A percentile compares a stretch with the other conserved stretches of the same genome.
Conservation (phyloP, 2,113 vertebrate genomes). For the Rostratula benghalensis region DNA sequence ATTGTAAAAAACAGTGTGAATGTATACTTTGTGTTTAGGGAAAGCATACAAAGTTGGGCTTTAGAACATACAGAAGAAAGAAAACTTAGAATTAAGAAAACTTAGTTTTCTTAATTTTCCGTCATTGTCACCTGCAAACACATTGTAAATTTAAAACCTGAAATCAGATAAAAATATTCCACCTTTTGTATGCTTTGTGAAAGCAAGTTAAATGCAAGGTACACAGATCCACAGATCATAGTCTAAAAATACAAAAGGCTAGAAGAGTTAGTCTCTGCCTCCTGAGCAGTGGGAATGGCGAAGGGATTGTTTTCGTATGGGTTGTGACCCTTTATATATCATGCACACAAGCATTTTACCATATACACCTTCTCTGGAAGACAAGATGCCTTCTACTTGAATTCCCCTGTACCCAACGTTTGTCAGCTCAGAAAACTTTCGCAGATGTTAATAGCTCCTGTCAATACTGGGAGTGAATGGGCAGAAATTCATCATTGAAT, state of each 20-base stretch:
- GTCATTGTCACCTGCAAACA: neutral
- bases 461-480: constrained; percentile 75
- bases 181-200: neutral
- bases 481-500: constrained; percentile 76
- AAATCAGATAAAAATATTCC: neutral
- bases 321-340: neutral
- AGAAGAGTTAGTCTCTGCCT: neutral
- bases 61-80: neutral
- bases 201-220: neutral
- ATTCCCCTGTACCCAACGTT: constrained; percentile 51
- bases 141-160: neutral
- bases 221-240: neutral
- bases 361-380: constrained; percentile 5
- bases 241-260: neutral
- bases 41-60: neutral
- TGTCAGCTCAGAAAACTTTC: constrained; percentile 74
- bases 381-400: constrained; percentile 61
- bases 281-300: neutral
- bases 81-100: too few relatives aligned
- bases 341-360: neutral
- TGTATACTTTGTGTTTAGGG: neutral
- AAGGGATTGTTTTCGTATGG: neutral
- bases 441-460: constrained; percentile 76
- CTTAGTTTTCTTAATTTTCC: neutral
- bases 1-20: neutral